Base-by-base conservation (phyloP, 1,140 invertebrate genomes). In the Drosophila ironensis region DNA sequence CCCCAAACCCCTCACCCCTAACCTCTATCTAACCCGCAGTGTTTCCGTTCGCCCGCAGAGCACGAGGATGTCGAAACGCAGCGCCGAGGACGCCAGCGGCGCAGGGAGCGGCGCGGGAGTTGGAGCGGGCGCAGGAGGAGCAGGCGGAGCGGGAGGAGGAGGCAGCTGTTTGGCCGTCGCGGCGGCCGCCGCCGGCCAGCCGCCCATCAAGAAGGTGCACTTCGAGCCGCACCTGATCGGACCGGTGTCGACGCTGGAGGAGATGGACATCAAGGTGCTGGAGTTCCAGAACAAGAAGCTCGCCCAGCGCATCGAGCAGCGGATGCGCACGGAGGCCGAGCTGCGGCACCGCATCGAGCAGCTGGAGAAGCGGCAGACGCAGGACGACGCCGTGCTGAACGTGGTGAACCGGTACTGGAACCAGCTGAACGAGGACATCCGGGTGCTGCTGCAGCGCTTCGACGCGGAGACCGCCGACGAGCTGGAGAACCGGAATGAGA, bases 351-450 rank as follows among this genome's bases (percentile, higher is more conserved):
- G 98, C 69, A 99, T 99, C 74, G 98, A 99, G 90, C 97, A 99
- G 90, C 91, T 99, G 67, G 98, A 99, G 89, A 98, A 98, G 90
- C 91, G 98, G 45, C 98, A 99, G 90, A 97, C 97, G 30, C 97
- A 98, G 91, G 98, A 99, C 91, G 98, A 99, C 93, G 97, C 97
- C 67, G 98, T 99, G 8, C 91, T 99, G 6, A 98, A 98, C 92
- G 97, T 99, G 56, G 97, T 99, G 5, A 99, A 99, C 92, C 92
- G 98, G 60, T 99, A 99, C 91, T 99, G 98, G 98, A 99, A 98
- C 92, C 95, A 98, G 88, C 91, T 98, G 8, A 98, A 99, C 92
- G 98, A 99, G 92, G 98, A 99, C 91, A 97, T 99, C 64, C 91
- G 98, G 72, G 95, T 99, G 22, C 90, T 99, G 17, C 91, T 99